Evolutionary conservation across 2,888 invertebrate genomes (phyloP), one percentile per base, ranked within the genome.

Genomic region (Cephus rjabovi): DNA sequence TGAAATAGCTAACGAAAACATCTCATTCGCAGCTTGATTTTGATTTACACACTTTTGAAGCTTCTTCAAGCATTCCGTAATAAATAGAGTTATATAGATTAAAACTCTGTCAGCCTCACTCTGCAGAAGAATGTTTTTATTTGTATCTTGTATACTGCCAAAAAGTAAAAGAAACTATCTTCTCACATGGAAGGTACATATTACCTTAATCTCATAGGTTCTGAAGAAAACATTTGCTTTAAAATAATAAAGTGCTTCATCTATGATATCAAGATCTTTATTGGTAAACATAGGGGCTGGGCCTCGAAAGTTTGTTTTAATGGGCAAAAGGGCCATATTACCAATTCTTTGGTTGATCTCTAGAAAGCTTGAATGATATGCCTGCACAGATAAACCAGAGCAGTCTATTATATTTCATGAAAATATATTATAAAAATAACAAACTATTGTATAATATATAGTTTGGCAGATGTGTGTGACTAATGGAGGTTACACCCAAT

Each of bases 151-250:
- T 12, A 35, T 75, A 23, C 23, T 23, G 70, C n/a, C 33, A 33
- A 12, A 74, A 68, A 31, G 11, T 11, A 31, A 74, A 12, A 74
- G 11, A 23, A 74, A 3, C 71, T 15, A 75, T 30, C 15, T 76
- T 34, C 31, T 11, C 69, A 11, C 15, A 12, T 12, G 34, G n/a
- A 40, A 35, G 23, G 9, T 31, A 83, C 37, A 40, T 81, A 84
- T 86, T 92, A 97, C 98, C 95, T 99, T 99, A 80, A 99, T 98
- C 93, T 99, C 99, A 92, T 99, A 99, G 68, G 98, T 99, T 85
- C 99, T 95, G 92, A 99, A 99, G 93, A 99, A 99, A 0, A 99
- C 98, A 93, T 99, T 99, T 1, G 99, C 99, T 93, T 98, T 99
- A 92, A 99, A 99, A 92, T 95, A 99, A 89, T 96, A 97, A 68